Evolutionary conservation across 92 coral and sea anemone genomes (phyloP), one percentile per base, ranked within the genome.

Genomic region (Pocillopora meandrina): DNA sequence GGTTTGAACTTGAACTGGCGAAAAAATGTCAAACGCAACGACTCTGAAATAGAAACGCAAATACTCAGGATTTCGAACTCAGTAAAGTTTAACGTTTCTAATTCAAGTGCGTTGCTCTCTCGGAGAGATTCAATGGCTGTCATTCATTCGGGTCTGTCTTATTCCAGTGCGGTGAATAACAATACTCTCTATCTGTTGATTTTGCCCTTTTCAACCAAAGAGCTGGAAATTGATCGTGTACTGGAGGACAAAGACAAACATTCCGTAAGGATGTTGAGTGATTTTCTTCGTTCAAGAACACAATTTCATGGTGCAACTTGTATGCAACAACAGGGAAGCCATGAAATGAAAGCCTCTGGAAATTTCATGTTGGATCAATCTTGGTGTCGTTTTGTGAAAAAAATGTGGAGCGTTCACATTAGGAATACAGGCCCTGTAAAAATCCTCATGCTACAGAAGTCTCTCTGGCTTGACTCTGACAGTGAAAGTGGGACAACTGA

Each of bases 371-470:
- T 21, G 9, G 86, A 81, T 74, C 56, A 83, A 1, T 82, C 91
- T 12, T 92, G 93, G 95, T 92, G 95, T 75, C 90, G 90, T 36
- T 92, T 90, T 77, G 12, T 86, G 10, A 65, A 65, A 77, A 73
- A 90, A 19, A 84, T 73, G 9, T 92, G 91, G 83, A 92, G 93
- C 55, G 47, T 92, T 56, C 86, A 84, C 47, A 92, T 92, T 3
- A 79, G 95, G 61, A 90, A 90, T 73, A 87, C 69, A 10, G 21
- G 69, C 11, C n/a, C 69, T 9, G 69, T 64, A 3, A n/a, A 64
- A 64, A 64, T 0, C 10, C 26, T 64, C 18, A 3, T 3, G 17
- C 10, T 64, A 23, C 69, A 23, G n/a, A 64, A 64, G 10, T 59
- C 62, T 59, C 12, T 2, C 3, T 2, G 3, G 18, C 15, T 59